phyloP scores from a whole-genome alignment of 2,888 invertebrate species.

The Capitulum mitella region DNA sequence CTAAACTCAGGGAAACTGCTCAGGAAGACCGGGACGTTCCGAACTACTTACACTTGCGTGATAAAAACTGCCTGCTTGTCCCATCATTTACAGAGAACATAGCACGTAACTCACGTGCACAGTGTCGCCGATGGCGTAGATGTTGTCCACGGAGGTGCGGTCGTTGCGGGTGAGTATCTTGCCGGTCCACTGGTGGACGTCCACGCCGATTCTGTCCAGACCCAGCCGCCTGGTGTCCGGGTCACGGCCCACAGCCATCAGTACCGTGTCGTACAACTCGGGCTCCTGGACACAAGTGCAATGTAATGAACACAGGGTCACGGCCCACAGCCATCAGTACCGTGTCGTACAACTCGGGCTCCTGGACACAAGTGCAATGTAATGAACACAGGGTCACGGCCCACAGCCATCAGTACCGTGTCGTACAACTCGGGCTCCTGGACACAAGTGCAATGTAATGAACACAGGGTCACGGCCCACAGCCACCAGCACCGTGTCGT shows the following conservation, averaged over 20 bases:
- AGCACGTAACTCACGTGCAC: slow-evolving; percentile 45
- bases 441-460: no score
- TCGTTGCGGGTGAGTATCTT: not conserved
- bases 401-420: not conserved
- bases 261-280: slow-evolving; percentile 53
- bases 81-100: no score
- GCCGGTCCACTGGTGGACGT: slow-evolving; percentile 36
- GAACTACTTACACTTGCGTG: no score
- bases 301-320: no score
- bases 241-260: slow-evolving; percentile 52
- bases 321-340: slow-evolving; percentile 38
- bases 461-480: no score
- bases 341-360: not conserved
- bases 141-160: slow-evolving; percentile 45
- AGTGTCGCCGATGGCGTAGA: slow-evolving; percentile 57
- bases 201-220: slow-evolving; percentile 47
- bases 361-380: no score
- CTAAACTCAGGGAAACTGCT: no score
- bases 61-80: no score
- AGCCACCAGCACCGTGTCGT: slow-evolving; percentile 54
- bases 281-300: slow-evolving; percentile 40
- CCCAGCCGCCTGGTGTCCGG: slow-evolving; percentile 49
- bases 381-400: no score
- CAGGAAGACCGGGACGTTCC: no score
- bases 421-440: slow-evolving; percentile 37